A percentile compares a stretch with the other conserved stretches of the same genome.
Conservation (phyloP, 1,140 invertebrate genomes). For the Zaprionus davidi region DNA sequence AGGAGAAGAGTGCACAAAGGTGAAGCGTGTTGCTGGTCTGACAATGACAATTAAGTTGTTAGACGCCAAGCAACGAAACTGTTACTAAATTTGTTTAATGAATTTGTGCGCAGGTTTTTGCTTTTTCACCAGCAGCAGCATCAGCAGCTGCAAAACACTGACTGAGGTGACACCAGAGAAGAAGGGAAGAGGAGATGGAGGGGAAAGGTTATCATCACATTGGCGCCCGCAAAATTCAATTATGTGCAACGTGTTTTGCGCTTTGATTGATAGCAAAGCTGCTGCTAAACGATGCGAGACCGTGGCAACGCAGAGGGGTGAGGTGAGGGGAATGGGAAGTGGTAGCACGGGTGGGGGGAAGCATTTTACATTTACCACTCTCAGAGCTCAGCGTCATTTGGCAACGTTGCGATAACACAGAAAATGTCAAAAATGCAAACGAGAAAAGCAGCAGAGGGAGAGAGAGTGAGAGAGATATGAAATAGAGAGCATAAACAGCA, state of each 20-base stretch:
- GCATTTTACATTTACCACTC: not conserved
- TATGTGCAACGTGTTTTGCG: constrained; percentile 40
- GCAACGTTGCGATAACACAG: constrained; percentile 17
- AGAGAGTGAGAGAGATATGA: constrained; percentile 14
- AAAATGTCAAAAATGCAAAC: constrained; percentile 62
- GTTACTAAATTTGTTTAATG: constrained; percentile 64
- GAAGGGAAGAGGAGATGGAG: too few relatives aligned
- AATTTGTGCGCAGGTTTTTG: constrained; percentile 55
- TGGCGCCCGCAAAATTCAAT: constrained; percentile 55
- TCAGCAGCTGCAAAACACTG: too few relatives aligned
- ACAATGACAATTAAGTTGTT: constrained; percentile 68
- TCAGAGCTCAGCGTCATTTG: constrained; percentile 7
- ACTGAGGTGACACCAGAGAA: too few relatives aligned
- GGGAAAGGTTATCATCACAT: constrained; percentile 40
- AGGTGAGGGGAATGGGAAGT: too few relatives aligned
- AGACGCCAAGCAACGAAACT: constrained; percentile 48
- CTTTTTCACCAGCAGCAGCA: not conserved
- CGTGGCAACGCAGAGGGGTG: too few relatives aligned
- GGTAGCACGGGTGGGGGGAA: not conserved
- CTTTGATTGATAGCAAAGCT: constrained; percentile 41
- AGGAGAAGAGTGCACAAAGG: not conserved
- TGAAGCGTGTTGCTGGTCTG: constrained; percentile 1
- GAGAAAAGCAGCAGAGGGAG: constrained; percentile 23
- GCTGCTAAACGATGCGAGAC: constrained; percentile 12
- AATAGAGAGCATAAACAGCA: constrained; percentile 27